These are phyloP conservation scores for Staurois parvus DNA, from an alignment of 2,797 vertebrate species.

Conservation along the genomic window DNA sequence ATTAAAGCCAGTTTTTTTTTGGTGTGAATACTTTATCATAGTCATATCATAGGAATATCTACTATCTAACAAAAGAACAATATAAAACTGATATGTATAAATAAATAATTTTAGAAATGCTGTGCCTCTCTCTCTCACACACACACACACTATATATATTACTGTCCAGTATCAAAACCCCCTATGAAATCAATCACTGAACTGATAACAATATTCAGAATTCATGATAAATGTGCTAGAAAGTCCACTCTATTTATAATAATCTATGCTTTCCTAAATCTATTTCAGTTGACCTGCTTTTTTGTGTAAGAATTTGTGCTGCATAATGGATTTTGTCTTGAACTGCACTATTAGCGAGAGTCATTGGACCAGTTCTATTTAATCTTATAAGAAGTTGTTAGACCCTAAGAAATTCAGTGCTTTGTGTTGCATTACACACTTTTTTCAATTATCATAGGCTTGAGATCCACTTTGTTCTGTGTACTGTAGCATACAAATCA, in stretches of 20 bases:
- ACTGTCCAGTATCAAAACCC: no score
- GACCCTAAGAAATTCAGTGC: conserved; percentile 43
- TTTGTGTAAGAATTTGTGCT: conserved; percentile 42
- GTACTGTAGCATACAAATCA: conserved; percentile 59
- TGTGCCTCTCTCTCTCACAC: no score
- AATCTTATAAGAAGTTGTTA: conserved; percentile 56
- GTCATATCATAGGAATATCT: no score
- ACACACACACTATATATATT: no score
- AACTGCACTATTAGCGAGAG: conserved; percentile 55
- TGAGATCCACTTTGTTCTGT: conserved; percentile 59
- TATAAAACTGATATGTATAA: no score
- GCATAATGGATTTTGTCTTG: conserved; percentile 48
- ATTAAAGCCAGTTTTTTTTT: no score
- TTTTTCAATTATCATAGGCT: conserved; percentile 52
- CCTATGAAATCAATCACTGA: background rate
- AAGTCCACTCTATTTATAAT: background rate
- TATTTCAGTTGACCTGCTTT: conserved; percentile 57
- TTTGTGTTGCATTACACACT: conserved; percentile 55
- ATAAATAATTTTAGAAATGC: no score
- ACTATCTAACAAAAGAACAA: no score
- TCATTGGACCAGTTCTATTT: conserved; percentile 59
- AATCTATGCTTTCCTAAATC: conserved; percentile 19
- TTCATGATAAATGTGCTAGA: background rate
- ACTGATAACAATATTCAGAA: background rate
- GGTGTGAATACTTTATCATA: no score